A percentile compares a stretch with the other conserved stretches of the same genome.
Evolutionary conservation across 2,888 invertebrate genomes (phyloP).

Genomic region (Acronicta alni): DNA sequence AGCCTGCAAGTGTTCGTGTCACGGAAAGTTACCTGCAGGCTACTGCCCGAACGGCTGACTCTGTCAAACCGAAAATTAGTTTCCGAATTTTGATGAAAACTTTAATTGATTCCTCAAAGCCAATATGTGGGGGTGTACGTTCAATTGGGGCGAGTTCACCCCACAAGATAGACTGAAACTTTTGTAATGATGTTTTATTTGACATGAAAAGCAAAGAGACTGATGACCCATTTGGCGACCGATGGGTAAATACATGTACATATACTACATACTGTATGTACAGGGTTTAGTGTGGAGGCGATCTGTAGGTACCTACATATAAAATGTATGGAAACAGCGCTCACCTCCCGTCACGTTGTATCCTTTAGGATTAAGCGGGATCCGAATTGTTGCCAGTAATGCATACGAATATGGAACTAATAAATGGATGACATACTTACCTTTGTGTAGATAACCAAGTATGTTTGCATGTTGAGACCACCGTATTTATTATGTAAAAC

Average conservation of each 20-base stretch:
- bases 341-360: conserved; percentile 40
- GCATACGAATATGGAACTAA: conserved; percentile 54
- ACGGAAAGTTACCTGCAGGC: conserved; percentile 74
- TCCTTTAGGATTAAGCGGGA: conserved; percentile 34
- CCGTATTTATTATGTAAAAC: not conserved
- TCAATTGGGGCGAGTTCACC: conserved; percentile 68
- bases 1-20: conserved; percentile 67
- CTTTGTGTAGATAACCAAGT: not conserved
- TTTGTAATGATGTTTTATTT: conserved; percentile 66
- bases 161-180: conserved; percentile 59
- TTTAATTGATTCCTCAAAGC: conserved; percentile 87
- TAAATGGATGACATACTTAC: conserved; percentile 1
- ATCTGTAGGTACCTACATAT: not conserved
- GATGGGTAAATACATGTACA: not conserved
- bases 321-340: conserved; percentile 15
- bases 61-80: conserved; percentile 87
- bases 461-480: not conserved
- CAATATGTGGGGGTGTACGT: conserved; percentile 79
- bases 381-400: conserved; percentile 57
- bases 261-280: not conserved
- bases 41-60: conserved; percentile 76
- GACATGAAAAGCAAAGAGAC: conserved; percentile 48
- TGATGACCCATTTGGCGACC: conserved; percentile 27
- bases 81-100: conserved; percentile 85
- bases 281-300: conserved; percentile 3